These are phyloP conservation scores for Brienomyrus longianalis DNA, from an alignment of 2,113 vertebrate genomes.

Conservation along the genomic window DNA sequence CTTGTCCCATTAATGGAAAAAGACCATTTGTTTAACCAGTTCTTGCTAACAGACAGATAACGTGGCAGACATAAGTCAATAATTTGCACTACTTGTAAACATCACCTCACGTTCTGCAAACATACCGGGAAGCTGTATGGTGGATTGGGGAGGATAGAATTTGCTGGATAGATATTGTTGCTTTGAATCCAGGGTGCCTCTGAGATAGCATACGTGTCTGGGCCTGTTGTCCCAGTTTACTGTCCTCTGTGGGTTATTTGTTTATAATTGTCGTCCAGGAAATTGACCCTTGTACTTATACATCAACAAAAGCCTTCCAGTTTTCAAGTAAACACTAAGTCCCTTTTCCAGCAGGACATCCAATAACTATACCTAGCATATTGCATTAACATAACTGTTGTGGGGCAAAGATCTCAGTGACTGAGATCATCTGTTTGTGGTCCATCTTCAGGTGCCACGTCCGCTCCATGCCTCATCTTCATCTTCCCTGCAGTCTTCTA, in stretches of 20 bases:
- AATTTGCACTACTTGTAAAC: conserved; percentile 12
- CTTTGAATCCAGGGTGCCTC: not conserved
- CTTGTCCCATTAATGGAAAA: not conserved
- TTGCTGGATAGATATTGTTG: not conserved
- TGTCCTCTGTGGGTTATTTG: not conserved
- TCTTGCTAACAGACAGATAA: conserved; percentile 2
- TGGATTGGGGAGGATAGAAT: not conserved
- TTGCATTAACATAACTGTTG: not conserved
- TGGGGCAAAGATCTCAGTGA: not conserved
- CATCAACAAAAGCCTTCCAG: not conserved
- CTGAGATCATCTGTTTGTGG: not conserved
- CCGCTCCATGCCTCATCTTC: conserved; percentile 95
- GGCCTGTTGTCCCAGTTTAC: not conserved
- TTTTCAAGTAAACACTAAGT: not conserved
- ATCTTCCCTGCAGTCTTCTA: conserved; percentile 97
- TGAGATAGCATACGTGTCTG: not conserved
- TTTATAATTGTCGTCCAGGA: not conserved
- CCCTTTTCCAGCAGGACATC: not conserved
- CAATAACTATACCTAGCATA: not conserved
- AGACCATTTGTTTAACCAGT: not conserved
- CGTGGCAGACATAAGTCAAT: conserved; percentile 11
- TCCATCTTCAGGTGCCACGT: conserved; percentile 80
- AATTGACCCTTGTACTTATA: not conserved
- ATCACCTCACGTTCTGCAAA: not conserved
- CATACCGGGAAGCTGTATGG: not conserved